Conservation (phyloP, 2,888 invertebrate species). For the Saturnia pavonia region DNA sequence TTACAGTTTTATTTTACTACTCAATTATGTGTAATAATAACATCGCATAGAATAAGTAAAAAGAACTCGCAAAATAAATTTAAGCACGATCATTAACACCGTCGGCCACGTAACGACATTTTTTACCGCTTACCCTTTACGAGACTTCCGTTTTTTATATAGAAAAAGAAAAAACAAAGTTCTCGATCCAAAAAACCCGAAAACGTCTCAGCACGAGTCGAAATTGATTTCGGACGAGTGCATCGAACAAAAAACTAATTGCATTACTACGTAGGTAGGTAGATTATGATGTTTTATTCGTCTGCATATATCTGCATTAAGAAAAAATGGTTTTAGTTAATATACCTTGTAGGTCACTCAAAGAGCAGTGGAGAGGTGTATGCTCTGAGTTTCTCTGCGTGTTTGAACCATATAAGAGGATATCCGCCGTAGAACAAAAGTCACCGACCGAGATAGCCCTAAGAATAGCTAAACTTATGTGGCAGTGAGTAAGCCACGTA, state of each 20-base stretch:
- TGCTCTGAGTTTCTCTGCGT: too few species aligned
- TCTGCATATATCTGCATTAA: neutral
- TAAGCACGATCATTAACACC: conserved; percentile 10
- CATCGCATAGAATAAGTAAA: neutral
- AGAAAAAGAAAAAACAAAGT: neutral
- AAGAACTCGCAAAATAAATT: neutral
- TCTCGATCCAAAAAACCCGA: conserved; percentile 33
- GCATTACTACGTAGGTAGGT: conserved; percentile 41
- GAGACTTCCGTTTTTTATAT: conserved; percentile 22
- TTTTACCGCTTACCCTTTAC: conserved; percentile 20
- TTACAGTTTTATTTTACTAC: neutral
- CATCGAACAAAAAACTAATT: conserved; percentile 64
- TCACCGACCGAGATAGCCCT: too few species aligned
- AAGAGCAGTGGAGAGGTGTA: too few species aligned
- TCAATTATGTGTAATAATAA: neutral
- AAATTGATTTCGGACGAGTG: conserved; percentile 66
- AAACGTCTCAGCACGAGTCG: conserved; percentile 55
- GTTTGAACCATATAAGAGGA: too few species aligned
- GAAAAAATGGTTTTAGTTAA: too few species aligned
- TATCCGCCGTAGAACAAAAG: too few species aligned
- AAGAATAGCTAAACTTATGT: too few species aligned
- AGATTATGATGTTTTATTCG: neutral
- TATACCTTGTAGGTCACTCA: too few species aligned
- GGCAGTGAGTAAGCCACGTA: too few species aligned
- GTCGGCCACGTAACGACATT: conserved; percentile 1